Evolutionary conservation across 2,888 invertebrate species (phyloP), one percentile per base, ranked within the genome.

Genomic region (Megastigmus dorsalis): DNA sequence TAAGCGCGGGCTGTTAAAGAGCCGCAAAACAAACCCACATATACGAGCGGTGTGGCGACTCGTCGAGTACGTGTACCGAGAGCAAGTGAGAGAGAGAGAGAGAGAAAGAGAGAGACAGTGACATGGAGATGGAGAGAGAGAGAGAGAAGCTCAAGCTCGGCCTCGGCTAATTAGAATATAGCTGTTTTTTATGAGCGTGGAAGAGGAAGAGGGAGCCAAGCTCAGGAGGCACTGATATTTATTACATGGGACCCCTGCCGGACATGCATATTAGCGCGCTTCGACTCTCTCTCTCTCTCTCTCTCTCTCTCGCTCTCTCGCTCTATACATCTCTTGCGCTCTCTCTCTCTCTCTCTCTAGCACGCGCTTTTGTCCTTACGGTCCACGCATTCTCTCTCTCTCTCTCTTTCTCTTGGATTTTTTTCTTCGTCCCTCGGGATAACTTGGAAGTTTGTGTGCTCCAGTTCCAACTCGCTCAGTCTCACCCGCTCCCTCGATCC

Each of bases 171-270:
- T 88, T 87, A 86, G 84, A 86, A 88, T 87, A 86, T 87, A 86
- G 86, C 87, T 86, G 86, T 87, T 88, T 88, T 88, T 87, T 87
- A 87, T 87, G 86, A 87, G 86, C 87, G 88, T 86, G 86, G 85
- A 87, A 87, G 86, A 87, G 87, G 87, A 88, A 87, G 85, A 86
- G 87, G 86, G 87, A 84, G 81, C 83, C 80, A 18, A 72, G 67
- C 50, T 62, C 52, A 59, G 68, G 69, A 69, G 63, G 50, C 68
- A 43, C 13, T 48, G 55, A 66, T 75, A 85, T 86, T 88, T 87
- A 88, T 87, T 86, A 84, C 82, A 81, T 79, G 83, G 84, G 85
- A 81, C 82, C 83, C 87, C 84, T 81, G 85, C 88, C 88, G 85
- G 87, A 88, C 87, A 87, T 86, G 85, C 85, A 84, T 84, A 87